Percentiles rank a stretch among this genome's conserved stretches.
Evolutionary conservation across 2,888 invertebrate species (phyloP).

Genomic region (Zaprionus lineosus): DNA sequence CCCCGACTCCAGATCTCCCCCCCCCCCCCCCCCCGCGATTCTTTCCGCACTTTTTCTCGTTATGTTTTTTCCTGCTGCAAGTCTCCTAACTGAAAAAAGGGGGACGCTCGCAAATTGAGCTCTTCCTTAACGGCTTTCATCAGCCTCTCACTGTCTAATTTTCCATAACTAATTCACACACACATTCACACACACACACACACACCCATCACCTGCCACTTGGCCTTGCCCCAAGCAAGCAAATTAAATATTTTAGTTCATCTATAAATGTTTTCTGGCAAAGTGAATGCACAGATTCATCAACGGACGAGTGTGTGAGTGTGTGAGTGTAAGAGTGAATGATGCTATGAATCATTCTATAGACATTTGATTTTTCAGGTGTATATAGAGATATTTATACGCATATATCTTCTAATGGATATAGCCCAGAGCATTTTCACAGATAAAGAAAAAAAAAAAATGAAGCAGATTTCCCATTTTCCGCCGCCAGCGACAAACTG

Average conservation of each 20-base stretch:
- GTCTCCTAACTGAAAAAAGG: no score
- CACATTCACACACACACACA: no score
- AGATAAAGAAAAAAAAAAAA: no score
- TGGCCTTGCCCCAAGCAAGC: slow-evolving; percentile 19
- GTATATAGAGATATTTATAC: slow-evolving; percentile 7
- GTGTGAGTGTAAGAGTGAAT: no score
- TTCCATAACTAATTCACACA: no score
- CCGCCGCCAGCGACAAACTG: slow-evolving; percentile 23
- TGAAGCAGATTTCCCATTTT: no score
- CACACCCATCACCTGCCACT: slow-evolving; percentile 30
- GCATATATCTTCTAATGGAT: background rate
- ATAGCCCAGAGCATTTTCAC: no score
- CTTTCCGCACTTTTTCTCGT: no score
- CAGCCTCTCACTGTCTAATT: slow-evolving; percentile 1
- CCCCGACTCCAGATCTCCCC: no score
- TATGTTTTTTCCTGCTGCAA: no score
- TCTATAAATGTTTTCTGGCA: slow-evolving; percentile 2
- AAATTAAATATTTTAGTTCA: background rate
- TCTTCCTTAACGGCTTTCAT: slow-evolving; percentile 30
- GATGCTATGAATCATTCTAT: slow-evolving; percentile 32
- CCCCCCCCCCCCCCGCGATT: no score
- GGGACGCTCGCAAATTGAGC: slow-evolving; percentile 21
- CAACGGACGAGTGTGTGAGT: slow-evolving; percentile 17
- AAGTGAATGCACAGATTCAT: slow-evolving; percentile 15
- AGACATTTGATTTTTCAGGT: slow-evolving; percentile 30